A percentile compares a stretch with the other conserved stretches of the same genome.
phyloP scores from a whole-genome alignment of 2,797 vertebrate species.

The Crax fasciolata region DNA sequence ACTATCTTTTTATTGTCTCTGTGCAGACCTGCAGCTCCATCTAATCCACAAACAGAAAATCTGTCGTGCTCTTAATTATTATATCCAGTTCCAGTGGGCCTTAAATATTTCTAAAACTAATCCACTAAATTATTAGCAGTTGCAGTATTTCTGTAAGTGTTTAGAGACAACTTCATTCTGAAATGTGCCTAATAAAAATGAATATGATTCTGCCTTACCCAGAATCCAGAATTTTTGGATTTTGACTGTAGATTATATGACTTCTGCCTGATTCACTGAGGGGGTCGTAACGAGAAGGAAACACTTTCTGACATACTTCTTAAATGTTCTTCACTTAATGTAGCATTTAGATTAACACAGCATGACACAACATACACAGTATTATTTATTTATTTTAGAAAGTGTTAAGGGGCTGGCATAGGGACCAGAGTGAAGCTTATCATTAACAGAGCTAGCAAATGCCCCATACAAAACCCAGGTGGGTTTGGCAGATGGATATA shows the following conservation, averaged over 20 bases:
- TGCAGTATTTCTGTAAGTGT: conserved; percentile 14
- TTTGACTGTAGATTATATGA: background rate
- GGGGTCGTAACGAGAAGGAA: conserved; percentile 9
- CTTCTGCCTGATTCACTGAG: background rate
- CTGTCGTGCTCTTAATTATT: background rate
- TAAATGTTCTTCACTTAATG: conserved; percentile 22
- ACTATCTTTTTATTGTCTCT: background rate
- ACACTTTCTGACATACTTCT: background rate
- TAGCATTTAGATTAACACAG: conserved; percentile 44
- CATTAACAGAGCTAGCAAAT: conserved; percentile 81
- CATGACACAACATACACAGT: background rate
- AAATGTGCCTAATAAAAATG: conserved; percentile 47
- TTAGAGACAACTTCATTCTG: background rate
- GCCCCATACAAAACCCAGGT: conserved; percentile 82
- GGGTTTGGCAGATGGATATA: conserved; percentile 82
- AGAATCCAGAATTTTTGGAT: conserved; percentile 24
- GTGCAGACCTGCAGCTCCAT: background rate
- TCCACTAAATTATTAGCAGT: background rate
- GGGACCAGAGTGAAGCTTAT: conserved; percentile 60
- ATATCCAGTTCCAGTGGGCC: background rate
- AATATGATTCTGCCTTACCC: conserved; percentile 3
- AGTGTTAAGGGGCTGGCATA: conserved; percentile 14
- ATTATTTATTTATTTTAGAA: background rate
- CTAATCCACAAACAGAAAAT: background rate
- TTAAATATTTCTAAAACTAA: background rate